Percentiles rank a stretch among this genome's conserved stretches.
These are phyloP conservation scores for roundworm (Caenorhabditis elegans) DNA, from an alignment of 1,140 invertebrate species.

Conservation along the genomic window DNA sequence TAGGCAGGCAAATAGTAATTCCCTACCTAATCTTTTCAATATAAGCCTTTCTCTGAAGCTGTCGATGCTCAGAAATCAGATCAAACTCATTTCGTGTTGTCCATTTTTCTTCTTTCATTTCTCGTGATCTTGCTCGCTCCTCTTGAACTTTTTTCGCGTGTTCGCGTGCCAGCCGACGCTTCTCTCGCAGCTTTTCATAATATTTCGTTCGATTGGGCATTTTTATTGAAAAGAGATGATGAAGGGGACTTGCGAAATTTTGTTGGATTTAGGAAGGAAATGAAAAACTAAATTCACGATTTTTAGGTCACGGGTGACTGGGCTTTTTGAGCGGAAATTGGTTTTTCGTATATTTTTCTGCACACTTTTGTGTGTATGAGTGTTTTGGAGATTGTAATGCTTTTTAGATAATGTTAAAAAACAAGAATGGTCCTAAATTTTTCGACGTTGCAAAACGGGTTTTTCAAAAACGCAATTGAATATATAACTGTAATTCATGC, in stretches of 20 bases:
- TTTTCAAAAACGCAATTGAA: too few species aligned
- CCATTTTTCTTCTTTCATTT: neutral
- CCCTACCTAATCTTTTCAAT: slow-evolving; percentile 4
- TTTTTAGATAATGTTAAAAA: too few species aligned
- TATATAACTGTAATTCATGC: too few species aligned
- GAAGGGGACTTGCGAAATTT: too few species aligned
- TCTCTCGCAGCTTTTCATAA: slow-evolving; percentile 2
- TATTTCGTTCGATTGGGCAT: slow-evolving; percentile 5
- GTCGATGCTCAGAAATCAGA: neutral
- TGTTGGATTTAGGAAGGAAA: neutral
- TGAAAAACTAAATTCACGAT: neutral
- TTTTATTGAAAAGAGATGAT: too few species aligned
- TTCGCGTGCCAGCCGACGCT: slow-evolving; percentile 8
- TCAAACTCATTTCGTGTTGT: neutral
- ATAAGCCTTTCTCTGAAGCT: slow-evolving; percentile 6
- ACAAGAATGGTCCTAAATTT: too few species aligned
- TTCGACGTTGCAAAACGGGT: too few species aligned
- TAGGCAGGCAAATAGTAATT: too few species aligned
- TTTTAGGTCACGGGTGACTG: neutral
- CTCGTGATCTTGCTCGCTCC: neutral
- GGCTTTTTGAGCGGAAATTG: too few species aligned
- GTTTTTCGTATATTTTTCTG: too few species aligned
- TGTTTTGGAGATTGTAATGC: too few species aligned
- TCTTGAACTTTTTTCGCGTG: neutral
- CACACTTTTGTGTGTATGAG: too few species aligned